Evolutionary conservation across 92 coral and sea anemone species (phyloP).

Genomic region (Isaurus tuberculatus): DNA sequence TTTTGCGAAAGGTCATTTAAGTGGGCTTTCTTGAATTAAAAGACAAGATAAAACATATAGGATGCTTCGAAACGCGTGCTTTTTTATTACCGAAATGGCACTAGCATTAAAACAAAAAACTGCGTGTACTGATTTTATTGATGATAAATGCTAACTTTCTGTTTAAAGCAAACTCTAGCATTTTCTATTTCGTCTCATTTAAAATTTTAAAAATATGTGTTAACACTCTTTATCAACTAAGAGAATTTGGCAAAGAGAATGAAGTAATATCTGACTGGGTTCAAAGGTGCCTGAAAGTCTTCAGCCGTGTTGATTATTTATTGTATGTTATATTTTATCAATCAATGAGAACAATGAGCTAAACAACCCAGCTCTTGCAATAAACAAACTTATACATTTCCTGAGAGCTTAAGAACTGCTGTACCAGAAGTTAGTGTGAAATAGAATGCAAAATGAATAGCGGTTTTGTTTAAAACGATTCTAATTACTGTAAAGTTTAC

Average conservation of each 20-base stretch:
- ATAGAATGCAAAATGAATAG: background rate
- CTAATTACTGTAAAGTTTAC: conserved; percentile 21
- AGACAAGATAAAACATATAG: background rate
- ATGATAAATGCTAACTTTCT: too few species aligned
- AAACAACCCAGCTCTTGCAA: background rate
- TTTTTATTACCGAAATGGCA: background rate
- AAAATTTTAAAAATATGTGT: too few species aligned
- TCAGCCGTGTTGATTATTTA: background rate
- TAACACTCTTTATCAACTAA: background rate
- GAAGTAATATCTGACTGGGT: background rate
- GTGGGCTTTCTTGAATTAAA: background rate
- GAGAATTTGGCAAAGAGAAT: background rate
- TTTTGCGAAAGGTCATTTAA: background rate
- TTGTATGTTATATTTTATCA: background rate
- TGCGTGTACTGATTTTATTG: too few species aligned
- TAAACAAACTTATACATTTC: background rate
- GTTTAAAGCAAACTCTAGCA: too few species aligned
- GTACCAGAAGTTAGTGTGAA: background rate
- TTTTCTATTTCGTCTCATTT: too few species aligned
- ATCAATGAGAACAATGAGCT: background rate
- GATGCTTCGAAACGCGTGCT: background rate
- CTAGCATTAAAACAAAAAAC: background rate
- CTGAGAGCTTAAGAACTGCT: background rate
- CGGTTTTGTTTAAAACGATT: background rate
- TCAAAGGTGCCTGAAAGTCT: background rate